A percentile compares a stretch with the other conserved stretches of the same genome.
These are phyloP conservation scores for Cristatella mucedo DNA, from an alignment of 2,888 invertebrate species.

Conservation along the genomic window DNA sequence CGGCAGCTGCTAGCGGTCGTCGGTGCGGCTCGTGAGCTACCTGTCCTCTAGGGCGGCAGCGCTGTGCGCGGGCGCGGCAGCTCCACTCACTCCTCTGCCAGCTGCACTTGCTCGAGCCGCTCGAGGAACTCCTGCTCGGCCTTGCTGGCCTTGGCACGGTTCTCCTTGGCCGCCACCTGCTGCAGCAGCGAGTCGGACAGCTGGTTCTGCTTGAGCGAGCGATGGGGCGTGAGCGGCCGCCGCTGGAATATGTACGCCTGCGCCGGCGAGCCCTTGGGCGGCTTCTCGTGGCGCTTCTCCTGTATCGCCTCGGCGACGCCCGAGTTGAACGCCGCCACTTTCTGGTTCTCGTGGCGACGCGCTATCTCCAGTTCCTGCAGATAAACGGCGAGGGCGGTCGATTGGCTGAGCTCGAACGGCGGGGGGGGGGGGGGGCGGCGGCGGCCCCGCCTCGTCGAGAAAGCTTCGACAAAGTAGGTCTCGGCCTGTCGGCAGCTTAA, in stretches of 20 bases:
- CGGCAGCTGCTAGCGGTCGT: too few relatives aligned
- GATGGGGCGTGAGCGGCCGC: slow-evolving; percentile 33
- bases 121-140: slow-evolving; percentile 34
- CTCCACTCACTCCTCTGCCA: slow-evolving; percentile 35
- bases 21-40: too few relatives aligned
- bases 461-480: too few relatives aligned
- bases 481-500: too few relatives aligned
- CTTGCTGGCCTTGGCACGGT: too few relatives aligned
- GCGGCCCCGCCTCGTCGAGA: too few relatives aligned
- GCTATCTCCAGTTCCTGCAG: slow-evolving; percentile 26
- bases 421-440: too few relatives aligned
- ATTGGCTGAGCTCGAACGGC: too few relatives aligned
- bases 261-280: slow-evolving; percentile 12
- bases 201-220: slow-evolving; percentile 28
- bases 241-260: slow-evolving; percentile 32
- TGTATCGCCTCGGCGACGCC: slow-evolving; percentile 34
- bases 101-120: slow-evolving; percentile 35
- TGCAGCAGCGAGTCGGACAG: slow-evolving; percentile 24
- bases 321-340: slow-evolving; percentile 35
- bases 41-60: too few relatives aligned
- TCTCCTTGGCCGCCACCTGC: slow-evolving; percentile 22
- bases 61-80: neutral
- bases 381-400: neutral
- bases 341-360: slow-evolving; percentile 29
- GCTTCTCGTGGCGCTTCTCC: slow-evolving; percentile 22